Evolutionary conservation across 2,797 vertebrate genomes (phyloP).

Genomic region (Etheostoma perlongum): DNA sequence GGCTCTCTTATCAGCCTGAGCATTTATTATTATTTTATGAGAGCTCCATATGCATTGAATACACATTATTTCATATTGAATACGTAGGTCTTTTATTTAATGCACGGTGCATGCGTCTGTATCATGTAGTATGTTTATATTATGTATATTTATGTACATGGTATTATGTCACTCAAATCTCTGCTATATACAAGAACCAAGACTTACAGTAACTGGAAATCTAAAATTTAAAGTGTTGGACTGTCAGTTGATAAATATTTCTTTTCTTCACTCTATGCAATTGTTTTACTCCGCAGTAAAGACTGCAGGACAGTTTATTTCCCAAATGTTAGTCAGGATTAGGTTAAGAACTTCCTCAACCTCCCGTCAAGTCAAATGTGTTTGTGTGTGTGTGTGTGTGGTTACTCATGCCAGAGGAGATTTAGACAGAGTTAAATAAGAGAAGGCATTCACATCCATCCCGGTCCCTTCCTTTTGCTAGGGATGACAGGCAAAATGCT

Average conservation of each 20-base stretch:
- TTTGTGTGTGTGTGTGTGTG: constrained; percentile 36
- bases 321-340: constrained; percentile 67
- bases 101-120: neutral
- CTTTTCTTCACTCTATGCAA: constrained; percentile 31
- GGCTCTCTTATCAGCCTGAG: constrained; percentile 6
- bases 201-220: neutral
- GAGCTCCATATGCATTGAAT: constrained; percentile 6
- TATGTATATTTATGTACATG: constrained; percentile 33
- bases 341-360: constrained; percentile 47
- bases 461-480: constrained; percentile 60
- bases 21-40: constrained; percentile 16
- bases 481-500: constrained; percentile 73
- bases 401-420: constrained; percentile 48
- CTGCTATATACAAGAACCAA: neutral
- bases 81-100: constrained; percentile 21
- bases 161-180: constrained; percentile 19
- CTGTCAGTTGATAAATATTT: constrained; percentile 30
- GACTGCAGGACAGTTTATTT: constrained; percentile 63
- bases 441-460: constrained; percentile 63
- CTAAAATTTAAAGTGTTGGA: constrained; percentile 24
- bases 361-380: constrained; percentile 32
- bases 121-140: constrained; percentile 11
- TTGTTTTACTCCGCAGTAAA: constrained; percentile 38
- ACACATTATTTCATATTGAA: neutral
- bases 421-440: constrained; percentile 62